A percentile compares a stretch with the other conserved stretches of the same genome.
Evolutionary conservation across 2,797 vertebrate genomes (phyloP).

Genomic region (Leptoclinus maculatus): DNA sequence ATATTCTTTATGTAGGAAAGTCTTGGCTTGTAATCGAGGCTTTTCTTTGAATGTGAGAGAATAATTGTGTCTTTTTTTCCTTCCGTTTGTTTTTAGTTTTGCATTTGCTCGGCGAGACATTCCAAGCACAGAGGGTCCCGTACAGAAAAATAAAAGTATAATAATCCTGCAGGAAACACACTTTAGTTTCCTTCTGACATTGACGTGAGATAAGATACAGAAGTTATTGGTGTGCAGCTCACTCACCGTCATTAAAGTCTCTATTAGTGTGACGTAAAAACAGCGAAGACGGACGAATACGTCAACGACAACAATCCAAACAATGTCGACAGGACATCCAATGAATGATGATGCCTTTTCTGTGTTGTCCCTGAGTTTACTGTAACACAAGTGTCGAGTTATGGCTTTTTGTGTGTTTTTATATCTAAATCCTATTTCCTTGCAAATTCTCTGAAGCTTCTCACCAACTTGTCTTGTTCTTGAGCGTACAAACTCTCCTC

Average conservation of each 20-base stretch:
- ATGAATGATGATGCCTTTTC: not conserved
- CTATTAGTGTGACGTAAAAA: not conserved
- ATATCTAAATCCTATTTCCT: not conserved
- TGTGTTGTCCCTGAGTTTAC: not conserved
- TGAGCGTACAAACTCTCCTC: not conserved
- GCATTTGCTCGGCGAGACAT: constrained; percentile 47
- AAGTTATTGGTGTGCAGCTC: not conserved
- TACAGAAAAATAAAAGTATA: not conserved
- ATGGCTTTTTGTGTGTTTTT: not conserved
- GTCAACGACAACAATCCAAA: not conserved
- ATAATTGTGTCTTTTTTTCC: not conserved
- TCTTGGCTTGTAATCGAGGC: constrained; percentile 16
- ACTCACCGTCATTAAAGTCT: not conserved
- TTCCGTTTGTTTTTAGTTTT: constrained; percentile 32
- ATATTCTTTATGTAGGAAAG: constrained; percentile 12
- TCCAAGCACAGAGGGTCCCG: constrained; percentile 38
- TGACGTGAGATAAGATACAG: not conserved
- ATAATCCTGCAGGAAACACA: not conserved
- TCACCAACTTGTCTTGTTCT: not conserved
- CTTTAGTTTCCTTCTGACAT: not conserved
- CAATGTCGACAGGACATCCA: not conserved
- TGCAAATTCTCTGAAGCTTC: not conserved
- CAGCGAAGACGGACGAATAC: not conserved
- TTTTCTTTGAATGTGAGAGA: constrained; percentile 56
- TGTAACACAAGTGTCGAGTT: not conserved